Evolutionary conservation across 2,113 vertebrate genomes (phyloP), one percentile per base, ranked within the genome.

Genomic region (Haemorhous mexicanus): DNA sequence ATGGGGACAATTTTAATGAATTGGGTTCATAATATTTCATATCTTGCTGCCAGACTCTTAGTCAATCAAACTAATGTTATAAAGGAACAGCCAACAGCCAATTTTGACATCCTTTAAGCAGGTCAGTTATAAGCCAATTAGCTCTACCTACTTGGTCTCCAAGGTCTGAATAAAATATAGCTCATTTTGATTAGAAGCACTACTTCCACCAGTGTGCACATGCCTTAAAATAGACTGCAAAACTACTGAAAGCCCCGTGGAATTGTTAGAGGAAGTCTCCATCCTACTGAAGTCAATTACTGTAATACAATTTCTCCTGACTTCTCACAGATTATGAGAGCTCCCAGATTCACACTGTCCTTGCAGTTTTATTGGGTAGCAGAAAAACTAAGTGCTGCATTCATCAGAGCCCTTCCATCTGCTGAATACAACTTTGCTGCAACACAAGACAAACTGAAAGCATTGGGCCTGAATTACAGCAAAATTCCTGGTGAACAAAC

Each of bases 51-150:
- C 82, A 96, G 86, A 94, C 35, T 78, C 69, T 82, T 83, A 94
- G 92, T 94, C 95, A 93, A 95, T 96, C 96, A 92, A 96, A 69
- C 63, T 96, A 92, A 96, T 89, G 46, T 95, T 92, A 93, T 86
- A 95, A 94, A 94, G 87, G 82, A 93, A 93, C 64, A 95, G 89
- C 92, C 95, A 95, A 94, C 79, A 94, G 96, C 90, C 92, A 93
- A 90, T 93, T 96, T 94, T 97, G 95, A 97, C 94, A 92, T 92
- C 86, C 52, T 93, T 96, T 94, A 93, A 95, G 85, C 76, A 96
- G 95, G 96, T 97, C 96, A 96, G 91, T 92, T 92, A 95, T 94
- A 95, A 97, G 89, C 93, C 95, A 97, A 97, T 97, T 96, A 97
- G 76, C 72, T 87, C 91, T 96, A 77, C 89, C 91, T 94, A 79